phyloP scores from a whole-genome alignment of 1,140 invertebrate species.

The Formica selysi region DNA sequence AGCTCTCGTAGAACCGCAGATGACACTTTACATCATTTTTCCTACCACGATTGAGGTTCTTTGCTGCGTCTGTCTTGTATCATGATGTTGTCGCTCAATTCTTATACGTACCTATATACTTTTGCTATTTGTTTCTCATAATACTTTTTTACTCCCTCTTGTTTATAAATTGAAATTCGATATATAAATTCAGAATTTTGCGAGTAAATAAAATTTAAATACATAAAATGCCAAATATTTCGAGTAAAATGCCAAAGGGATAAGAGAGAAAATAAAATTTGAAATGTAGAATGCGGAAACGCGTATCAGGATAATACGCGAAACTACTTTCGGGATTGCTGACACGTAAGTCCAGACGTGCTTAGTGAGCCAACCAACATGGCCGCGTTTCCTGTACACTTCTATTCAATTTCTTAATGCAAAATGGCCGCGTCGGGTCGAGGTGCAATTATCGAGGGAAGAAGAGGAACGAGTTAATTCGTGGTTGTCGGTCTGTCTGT shows the following conservation, averaged over 20 bases:
- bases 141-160: neutral
- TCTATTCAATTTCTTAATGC: slow-evolving; percentile 79
- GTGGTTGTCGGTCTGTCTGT: slow-evolving; percentile 80
- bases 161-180: neutral
- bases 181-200: neutral
- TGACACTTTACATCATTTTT: slow-evolving; percentile 60
- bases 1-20: slow-evolving; percentile 64
- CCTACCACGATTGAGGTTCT: neutral
- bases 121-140: neutral
- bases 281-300: slow-evolving; percentile 75
- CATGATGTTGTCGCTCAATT: neutral
- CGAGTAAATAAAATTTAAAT: neutral
- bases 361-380: slow-evolving; percentile 66
- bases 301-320: slow-evolving; percentile 73
- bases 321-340: slow-evolving; percentile 57
- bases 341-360: slow-evolving; percentile 33
- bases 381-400: slow-evolving; percentile 75
- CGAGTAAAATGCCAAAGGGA: neutral
- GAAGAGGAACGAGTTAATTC: slow-evolving; percentile 77
- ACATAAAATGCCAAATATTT: neutral
- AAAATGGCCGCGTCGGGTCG: slow-evolving; percentile 75
- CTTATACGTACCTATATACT: neutral
- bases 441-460: slow-evolving; percentile 74
- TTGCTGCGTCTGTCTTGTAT: neutral
- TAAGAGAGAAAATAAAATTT: slow-evolving; percentile 65